These are phyloP conservation scores for Autographa gamma DNA, from an alignment of 2,888 invertebrate genomes.

Conservation along the genomic window DNA sequence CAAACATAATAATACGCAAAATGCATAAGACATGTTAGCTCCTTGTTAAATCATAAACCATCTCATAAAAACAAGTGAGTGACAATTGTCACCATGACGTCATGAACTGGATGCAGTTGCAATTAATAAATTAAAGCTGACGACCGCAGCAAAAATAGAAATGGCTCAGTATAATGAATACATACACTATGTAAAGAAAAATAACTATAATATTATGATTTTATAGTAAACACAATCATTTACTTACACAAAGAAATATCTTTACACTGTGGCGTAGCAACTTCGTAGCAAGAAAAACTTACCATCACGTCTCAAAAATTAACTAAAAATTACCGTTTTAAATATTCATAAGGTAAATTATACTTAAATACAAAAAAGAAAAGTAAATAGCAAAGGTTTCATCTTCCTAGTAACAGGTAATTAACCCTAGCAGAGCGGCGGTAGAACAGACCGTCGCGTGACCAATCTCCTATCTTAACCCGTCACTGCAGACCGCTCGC, in stretches of 20 bases:
- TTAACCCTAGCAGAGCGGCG: constrained; percentile 21
- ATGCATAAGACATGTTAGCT: neutral
- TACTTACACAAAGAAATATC: too few species aligned
- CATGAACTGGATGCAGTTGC: neutral
- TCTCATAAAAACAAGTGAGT: constrained; percentile 3
- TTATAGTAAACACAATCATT: too few species aligned
- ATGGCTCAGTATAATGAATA: neutral
- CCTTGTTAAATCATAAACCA: neutral
- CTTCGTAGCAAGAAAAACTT: neutral
- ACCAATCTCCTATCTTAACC: constrained; percentile 42
- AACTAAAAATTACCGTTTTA: too few species aligned
- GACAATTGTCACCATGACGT: neutral
- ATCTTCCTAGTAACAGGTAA: constrained; percentile 2
- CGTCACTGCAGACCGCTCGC: constrained; percentile 16
- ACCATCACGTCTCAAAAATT: neutral
- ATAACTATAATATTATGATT: too few species aligned
- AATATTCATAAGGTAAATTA: neutral
- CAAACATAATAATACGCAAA: too few species aligned
- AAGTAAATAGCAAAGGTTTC: neutral
- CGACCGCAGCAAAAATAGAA: neutral
- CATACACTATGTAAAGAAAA: neutral
- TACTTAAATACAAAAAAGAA: neutral
- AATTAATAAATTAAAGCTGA: neutral
- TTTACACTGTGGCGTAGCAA: neutral
- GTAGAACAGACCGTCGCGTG: constrained; percentile 21